These are phyloP conservation scores for Isotomurus palustris DNA, from an alignment of 2,888 invertebrate genomes.

Conservation along the genomic window DNA sequence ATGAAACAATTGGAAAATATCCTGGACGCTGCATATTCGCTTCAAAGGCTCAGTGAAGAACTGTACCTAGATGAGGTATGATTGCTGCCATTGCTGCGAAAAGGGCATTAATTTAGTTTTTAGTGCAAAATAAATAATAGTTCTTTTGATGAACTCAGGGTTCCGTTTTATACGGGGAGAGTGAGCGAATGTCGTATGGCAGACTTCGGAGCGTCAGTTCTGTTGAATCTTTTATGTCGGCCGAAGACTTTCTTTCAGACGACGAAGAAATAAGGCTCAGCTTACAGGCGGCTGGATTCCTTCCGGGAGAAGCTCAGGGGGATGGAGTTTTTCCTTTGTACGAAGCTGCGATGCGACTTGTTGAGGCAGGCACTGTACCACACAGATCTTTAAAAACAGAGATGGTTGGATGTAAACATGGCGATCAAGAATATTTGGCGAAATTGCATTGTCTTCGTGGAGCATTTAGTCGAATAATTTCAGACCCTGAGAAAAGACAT, in stretches of 20 bases:
- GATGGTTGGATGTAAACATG: slow-evolving; percentile 38
- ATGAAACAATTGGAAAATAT: slow-evolving; percentile 61
- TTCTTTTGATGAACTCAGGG: neutral
- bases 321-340: slow-evolving; percentile 41
- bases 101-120: neutral
- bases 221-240: slow-evolving; percentile 93
- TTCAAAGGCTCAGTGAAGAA: slow-evolving; percentile 82
- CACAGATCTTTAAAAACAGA: slow-evolving; percentile 43
- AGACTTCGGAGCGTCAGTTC: slow-evolving; percentile 66
- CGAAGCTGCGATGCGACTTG: slow-evolving; percentile 44
- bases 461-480: slow-evolving; percentile 76
- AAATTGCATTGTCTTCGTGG: slow-evolving; percentile 86
- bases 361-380: slow-evolving; percentile 44
- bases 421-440: slow-evolving; percentile 87
- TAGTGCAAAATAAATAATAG: neutral
- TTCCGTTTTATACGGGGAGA: slow-evolving; percentile 3
- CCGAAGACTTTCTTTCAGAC: slow-evolving; percentile 73
- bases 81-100: neutral
- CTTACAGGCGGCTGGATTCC: slow-evolving; percentile 27
- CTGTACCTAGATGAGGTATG: slow-evolving; percentile 68
- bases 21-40: slow-evolving; percentile 75
- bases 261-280: slow-evolving; percentile 44
- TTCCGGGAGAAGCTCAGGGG: slow-evolving; percentile 20
- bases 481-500: slow-evolving; percentile 62
- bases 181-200: slow-evolving; percentile 46